Base-by-base conservation (phyloP, 1,140 invertebrate genomes). In the Polyergus mexicanus region DNA sequence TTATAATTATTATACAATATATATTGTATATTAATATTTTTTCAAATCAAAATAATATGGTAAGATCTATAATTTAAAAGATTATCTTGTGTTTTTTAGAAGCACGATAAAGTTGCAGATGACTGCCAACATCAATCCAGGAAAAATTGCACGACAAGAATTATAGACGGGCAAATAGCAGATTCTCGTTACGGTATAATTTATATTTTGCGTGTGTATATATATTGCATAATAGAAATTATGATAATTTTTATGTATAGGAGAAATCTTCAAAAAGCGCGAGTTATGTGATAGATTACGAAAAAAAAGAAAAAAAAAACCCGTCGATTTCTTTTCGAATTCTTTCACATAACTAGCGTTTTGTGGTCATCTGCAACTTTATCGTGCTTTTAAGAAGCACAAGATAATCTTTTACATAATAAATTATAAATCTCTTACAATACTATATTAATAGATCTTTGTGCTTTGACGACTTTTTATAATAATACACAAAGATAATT, bases 251-350 rank as follows among this genome's bases (percentile, higher is more conserved):
- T 10, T 58, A 28, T 16, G 19, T 22, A 25, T 22, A 74, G 41
- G 13, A 8, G n/a, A 44, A 38, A 0, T 0, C 2, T 28, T 3
- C 0, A 19, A 16, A 28, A 86, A 38, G 0, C 22, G 32, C 16
- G 38, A 88, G 16, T 58, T 85, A 22, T 41, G 25, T 4, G 69
- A 65, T 11, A 38, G 10, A 56, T 41, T 51, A 25, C 16, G 28
- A 38, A 89, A 25, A 38, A 63, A 76, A 22, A 88, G n/a, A 11
- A 22, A 38, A 89, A 25, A 38, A 63, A 76, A 22, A 88, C 54
- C 3, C 3, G 11, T 83, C 84, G 1, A 44, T 58, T 71, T 58
- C 19, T 41, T 41, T 28, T 28, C 25, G 25, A 28, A 28, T 1
- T 28, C 25, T 28, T 28, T 28, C 25, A 28, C 25, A 28, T 28